Evolutionary conservation across 2,113 vertebrate species (phyloP).

Genomic region (Chlorodrepanis virens): DNA sequence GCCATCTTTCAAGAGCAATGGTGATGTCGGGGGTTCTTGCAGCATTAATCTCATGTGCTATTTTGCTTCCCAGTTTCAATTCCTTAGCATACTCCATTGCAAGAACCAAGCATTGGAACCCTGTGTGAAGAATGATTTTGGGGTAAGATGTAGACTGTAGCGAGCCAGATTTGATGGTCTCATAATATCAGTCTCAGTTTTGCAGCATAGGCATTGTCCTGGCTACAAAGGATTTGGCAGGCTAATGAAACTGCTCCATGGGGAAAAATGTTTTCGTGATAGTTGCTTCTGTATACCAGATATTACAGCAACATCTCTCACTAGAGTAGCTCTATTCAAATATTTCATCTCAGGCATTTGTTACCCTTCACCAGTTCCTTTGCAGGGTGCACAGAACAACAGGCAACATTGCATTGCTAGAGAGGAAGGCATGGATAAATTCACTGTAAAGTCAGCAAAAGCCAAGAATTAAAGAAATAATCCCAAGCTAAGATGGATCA

Average conservation of each 20-base stretch:
- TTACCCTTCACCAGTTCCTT: background rate
- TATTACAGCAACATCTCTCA: background rate
- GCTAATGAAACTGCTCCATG: background rate
- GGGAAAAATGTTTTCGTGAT: background rate
- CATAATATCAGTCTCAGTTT: background rate
- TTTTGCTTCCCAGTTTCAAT: background rate
- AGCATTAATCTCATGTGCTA: background rate
- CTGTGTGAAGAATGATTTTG: background rate
- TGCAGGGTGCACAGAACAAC: background rate
- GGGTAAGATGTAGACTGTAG: background rate
- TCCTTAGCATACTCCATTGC: background rate
- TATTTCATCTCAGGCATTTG: background rate
- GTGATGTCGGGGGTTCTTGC: background rate
- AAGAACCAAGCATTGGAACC: background rate
- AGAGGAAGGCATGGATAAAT: background rate
- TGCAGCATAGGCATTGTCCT: background rate
- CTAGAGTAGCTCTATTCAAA: background rate
- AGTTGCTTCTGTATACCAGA: background rate
- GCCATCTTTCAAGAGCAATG: background rate
- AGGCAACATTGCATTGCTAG: background rate
- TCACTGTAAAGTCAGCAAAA: background rate
- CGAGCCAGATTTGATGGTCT: background rate
- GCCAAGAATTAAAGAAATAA: background rate
- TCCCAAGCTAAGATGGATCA: background rate
- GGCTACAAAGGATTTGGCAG: background rate